A percentile compares a stretch with the other conserved stretches of the same genome.
These are phyloP conservation scores for Glandiceps talaboti DNA, from an alignment of 53 echinoderm and acorn worm species.

Conservation along the genomic window DNA sequence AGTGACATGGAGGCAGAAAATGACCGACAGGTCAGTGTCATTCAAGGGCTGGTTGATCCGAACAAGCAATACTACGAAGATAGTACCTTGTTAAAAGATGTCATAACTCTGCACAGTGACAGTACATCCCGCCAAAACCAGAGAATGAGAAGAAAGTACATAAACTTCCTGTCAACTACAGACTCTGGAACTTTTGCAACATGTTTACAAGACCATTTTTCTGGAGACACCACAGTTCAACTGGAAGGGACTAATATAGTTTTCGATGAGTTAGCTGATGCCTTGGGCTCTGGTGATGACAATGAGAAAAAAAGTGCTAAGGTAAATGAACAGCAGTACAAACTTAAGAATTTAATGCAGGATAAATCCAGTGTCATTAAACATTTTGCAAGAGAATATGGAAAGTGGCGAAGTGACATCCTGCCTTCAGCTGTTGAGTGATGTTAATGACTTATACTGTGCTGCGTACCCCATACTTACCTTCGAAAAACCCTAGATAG, in stretches of 20 bases:
- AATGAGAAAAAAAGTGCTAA: neutral
- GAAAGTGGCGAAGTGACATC: conserved; percentile 9
- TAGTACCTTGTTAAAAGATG: too few relatives aligned
- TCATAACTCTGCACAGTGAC: conserved; percentile 14
- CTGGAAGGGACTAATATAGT: conserved; percentile 7
- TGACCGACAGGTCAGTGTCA: too few relatives aligned
- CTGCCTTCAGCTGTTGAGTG: neutral
- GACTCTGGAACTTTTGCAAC: conserved; percentile 18
- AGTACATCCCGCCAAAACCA: conserved; percentile 18
- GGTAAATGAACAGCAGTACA: conserved; percentile 4
- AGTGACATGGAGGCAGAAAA: too few relatives aligned
- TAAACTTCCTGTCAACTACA: conserved; percentile 23
- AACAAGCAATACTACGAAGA: too few relatives aligned
- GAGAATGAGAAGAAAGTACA: conserved; percentile 15
- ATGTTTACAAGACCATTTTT: conserved; percentile 16
- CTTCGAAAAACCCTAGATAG: conserved; percentile 8
- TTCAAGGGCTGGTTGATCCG: too few relatives aligned
- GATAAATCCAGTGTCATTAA: conserved; percentile 21
- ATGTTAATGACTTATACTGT: conserved; percentile 13
- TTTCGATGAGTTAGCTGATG: conserved; percentile 9
- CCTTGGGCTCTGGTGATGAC: neutral
- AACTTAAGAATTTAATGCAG: conserved; percentile 23
- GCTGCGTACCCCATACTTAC: conserved; percentile 5
- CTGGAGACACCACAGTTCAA: conserved; percentile 7
- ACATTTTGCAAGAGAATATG: neutral